A percentile compares a stretch with the other conserved stretches of the same genome.
Evolutionary conservation across 1,140 invertebrate genomes (phyloP).

Genomic region (Pygmarrhopalites habei): DNA sequence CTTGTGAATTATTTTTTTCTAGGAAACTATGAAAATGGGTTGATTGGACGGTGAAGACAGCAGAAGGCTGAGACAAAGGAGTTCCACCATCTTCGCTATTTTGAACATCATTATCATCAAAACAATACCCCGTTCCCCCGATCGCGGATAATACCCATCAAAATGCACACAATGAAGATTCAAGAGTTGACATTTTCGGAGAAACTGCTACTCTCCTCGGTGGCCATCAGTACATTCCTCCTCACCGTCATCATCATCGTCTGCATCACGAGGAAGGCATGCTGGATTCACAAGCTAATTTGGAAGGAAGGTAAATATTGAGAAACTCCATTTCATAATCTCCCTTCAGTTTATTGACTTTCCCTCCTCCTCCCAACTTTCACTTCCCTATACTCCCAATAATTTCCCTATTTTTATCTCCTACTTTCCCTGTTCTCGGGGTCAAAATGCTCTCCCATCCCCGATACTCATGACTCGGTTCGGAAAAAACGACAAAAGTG

Average conservation of each 20-base stretch:
- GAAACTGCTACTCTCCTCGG: conserved; percentile 31
- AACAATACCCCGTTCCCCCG: no score
- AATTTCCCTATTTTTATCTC: neutral
- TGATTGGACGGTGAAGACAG: no score
- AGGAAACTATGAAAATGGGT: no score
- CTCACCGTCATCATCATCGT: conserved; percentile 29
- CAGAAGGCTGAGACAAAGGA: no score
- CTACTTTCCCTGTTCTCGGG: no score
- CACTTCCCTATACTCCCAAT: neutral
- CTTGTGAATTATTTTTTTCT: no score
- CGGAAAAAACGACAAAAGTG: neutral
- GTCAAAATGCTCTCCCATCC: no score
- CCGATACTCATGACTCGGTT: no score
- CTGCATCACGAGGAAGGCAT: conserved; percentile 34
- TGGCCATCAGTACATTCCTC: conserved; percentile 24
- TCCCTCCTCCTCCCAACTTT: neutral
- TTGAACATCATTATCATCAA: no score
- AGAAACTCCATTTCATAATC: neutral
- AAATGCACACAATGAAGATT: conserved; percentile 21
- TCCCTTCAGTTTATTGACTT: neutral
- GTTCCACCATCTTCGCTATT: no score
- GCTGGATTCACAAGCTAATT: conserved; percentile 36
- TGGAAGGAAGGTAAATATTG: conserved; percentile 34
- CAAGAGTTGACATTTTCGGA: conserved; percentile 31
- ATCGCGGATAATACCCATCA: neutral